phyloP scores from a whole-genome alignment of 2,888 invertebrate genomes.

The Marronus borbonicus region DNA sequence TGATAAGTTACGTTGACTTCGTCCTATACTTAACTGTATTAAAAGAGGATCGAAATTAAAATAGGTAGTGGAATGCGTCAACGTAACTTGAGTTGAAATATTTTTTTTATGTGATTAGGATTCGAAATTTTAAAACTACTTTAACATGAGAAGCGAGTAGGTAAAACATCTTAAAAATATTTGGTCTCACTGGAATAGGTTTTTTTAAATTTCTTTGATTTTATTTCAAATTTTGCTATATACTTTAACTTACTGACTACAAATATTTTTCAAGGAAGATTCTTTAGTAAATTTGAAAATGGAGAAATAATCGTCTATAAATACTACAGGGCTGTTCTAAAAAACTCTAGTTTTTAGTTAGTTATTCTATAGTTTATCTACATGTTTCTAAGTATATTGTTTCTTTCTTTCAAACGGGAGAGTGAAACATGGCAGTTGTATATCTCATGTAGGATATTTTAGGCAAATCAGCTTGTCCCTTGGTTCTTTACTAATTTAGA shows the following conservation, averaged over 20 bases:
- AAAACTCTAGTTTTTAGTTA: conserved; percentile 54
- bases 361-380: conserved; percentile 43
- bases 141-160: conserved; percentile 53
- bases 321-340: conserved; percentile 61
- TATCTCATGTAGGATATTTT: conserved; percentile 44
- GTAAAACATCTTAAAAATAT: conserved; percentile 66
- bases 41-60: conserved; percentile 6
- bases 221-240: conserved; percentile 40
- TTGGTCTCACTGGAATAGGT: conserved; percentile 67
- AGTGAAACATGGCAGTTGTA: conserved; percentile 49
- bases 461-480: conserved; percentile 43
- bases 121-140: conserved; percentile 52
- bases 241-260: conserved; percentile 42
- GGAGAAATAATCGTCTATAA: conserved; percentile 50
- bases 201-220: conserved; percentile 41
- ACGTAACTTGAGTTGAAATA: conserved; percentile 27
- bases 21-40: conserved; percentile 13
- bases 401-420: conserved; percentile 30
- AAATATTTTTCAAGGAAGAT: conserved; percentile 29
- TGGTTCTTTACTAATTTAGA: conserved; percentile 33
- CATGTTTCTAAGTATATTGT: conserved; percentile 42
- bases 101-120: conserved; percentile 34
- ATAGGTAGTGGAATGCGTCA: conserved; percentile 1
- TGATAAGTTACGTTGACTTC: conserved; percentile 40
- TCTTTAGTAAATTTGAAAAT: conserved; percentile 48